phyloP scores from a whole-genome alignment of 2,113 vertebrate genomes.

The Atrichornis clamosus region DNA sequence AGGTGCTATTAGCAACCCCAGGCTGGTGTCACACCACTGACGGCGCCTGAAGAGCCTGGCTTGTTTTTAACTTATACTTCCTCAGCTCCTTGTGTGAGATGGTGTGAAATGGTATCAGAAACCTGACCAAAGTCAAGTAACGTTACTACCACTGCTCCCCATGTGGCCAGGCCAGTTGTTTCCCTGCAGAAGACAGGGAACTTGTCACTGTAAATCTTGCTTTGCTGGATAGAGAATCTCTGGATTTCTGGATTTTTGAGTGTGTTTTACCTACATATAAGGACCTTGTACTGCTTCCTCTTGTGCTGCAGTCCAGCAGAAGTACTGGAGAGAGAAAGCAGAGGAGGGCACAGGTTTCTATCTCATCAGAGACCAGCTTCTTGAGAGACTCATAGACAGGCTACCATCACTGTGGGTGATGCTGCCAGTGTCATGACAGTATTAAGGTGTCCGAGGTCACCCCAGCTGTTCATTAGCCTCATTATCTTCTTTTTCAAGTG shows the following conservation, averaged over 20 bases:
- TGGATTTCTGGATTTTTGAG: background rate
- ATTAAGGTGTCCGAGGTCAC: background rate
- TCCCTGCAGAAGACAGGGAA: background rate
- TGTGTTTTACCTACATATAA: background rate
- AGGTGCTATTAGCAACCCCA: accelerated
- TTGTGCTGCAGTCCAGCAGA: background rate
- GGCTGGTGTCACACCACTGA: accelerated
- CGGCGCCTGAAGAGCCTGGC: background rate
- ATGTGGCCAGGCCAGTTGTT: background rate
- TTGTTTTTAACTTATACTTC: background rate
- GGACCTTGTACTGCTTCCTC: background rate
- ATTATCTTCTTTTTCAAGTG: background rate
- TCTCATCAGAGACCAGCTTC: background rate
- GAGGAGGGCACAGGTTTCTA: background rate
- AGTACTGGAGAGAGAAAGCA: background rate
- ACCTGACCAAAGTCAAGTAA: background rate
- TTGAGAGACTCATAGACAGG: background rate
- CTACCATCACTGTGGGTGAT: background rate
- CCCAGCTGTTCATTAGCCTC: background rate
- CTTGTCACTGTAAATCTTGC: background rate
- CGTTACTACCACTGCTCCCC: background rate
- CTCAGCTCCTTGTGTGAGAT: background rate
- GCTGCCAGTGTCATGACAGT: background rate
- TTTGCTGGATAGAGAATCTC: background rate
- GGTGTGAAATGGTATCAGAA: background rate